Base-by-base conservation (phyloP, 2,888 invertebrate species). In the Creontiades dilutus region DNA sequence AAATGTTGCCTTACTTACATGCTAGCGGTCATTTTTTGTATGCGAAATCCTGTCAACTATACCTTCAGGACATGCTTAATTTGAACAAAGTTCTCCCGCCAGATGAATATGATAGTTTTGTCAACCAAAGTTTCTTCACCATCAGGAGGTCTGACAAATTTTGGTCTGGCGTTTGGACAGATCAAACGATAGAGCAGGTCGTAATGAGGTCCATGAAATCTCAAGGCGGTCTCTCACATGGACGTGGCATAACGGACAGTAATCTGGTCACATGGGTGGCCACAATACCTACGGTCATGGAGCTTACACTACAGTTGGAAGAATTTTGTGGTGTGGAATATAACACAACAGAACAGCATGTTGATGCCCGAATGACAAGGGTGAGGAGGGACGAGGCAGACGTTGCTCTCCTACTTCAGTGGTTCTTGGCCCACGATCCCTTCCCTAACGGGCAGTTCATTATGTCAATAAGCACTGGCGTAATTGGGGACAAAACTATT, bases 381-480 rank as follows among this genome's bases (percentile, higher is more conserved):
- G 12, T 4, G 46, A 80, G 23, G 0, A 68, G 11, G 3, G 68
- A 61, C 9, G 19, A 0, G 3, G n/a, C n/a, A n/a, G n/a, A 61
- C 61, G 3, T 16, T 61, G 19, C 4, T 2, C 7, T 19, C 1
- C 16, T 61, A 0, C 0, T 1, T n/a, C 9, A 16, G 9, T 61
- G 61, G 61, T 19, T 61, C 3, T n/a, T n/a, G n/a, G n/a, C n/a
- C n/a, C 92, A 92, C 91, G 90, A 92, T 91, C 92, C 92, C 86
- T 93, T 92, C 92, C 92, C 92, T 88, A 90, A 91, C 81, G 91
- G 90, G 47, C 90, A 91, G 91, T 91, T 92, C 68, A 91, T 93
- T 76, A 91, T 93, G 90, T 92, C 92, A 55, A 92, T 92, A 86
- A 91, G 90, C 91, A 92, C 92, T 90, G 92, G 92, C 91, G 91